Evolutionary conservation across 2,888 invertebrate genomes (phyloP).

Genomic region (Volucella bombylans): DNA sequence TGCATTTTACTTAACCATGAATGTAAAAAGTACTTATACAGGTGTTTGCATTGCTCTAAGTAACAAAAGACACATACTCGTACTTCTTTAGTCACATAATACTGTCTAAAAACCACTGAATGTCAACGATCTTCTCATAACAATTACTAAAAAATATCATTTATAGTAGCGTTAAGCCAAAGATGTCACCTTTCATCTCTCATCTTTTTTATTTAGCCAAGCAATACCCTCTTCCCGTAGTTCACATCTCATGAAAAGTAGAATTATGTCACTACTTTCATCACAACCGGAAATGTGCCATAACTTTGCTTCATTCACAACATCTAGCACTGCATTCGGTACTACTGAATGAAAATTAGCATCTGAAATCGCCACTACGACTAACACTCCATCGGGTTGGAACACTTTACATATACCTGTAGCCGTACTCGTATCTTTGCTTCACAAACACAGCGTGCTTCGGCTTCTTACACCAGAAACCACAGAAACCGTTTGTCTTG

Average conservation of each 20-base stretch:
- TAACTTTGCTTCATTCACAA: slow-evolving; percentile 63
- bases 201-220: slow-evolving; percentile 44
- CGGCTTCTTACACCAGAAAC: slow-evolving; percentile 57
- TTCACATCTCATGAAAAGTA: slow-evolving; percentile 43
- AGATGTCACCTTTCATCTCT: slow-evolving; percentile 57
- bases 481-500: slow-evolving; percentile 65
- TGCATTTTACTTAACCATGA: no score
- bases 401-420: slow-evolving; percentile 57
- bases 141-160: slow-evolving; percentile 26
- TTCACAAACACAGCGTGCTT: neutral
- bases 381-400: slow-evolving; percentile 36
- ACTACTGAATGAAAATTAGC: slow-evolving; percentile 69
- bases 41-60: neutral
- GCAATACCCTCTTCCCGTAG: slow-evolving; percentile 31
- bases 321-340: slow-evolving; percentile 21
- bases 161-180: slow-evolving; percentile 10
- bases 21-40: no score
- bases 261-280: slow-evolving; percentile 72
- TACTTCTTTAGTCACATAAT: neutral
- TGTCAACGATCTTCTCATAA: slow-evolving; percentile 10
- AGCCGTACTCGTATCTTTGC: slow-evolving; percentile 11
- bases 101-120: neutral
- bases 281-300: slow-evolving; percentile 71
- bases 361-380: slow-evolving; percentile 39
- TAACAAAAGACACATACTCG: neutral